Conservation (phyloP, 2,113 vertebrate genomes). For the Daboia siamensis region DNA sequence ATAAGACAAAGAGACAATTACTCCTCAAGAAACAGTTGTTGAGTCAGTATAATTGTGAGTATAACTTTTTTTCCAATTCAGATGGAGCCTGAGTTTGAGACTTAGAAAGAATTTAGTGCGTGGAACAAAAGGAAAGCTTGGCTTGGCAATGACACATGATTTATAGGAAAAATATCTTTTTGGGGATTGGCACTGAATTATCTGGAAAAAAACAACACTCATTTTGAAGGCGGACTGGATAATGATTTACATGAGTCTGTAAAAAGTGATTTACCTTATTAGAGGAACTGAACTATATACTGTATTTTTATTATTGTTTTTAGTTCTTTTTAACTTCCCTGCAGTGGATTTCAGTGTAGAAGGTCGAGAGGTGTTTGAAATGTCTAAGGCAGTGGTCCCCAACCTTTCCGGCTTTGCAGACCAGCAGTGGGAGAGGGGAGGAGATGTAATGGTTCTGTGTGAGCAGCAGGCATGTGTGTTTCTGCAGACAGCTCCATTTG, state of each 20-base stretch:
- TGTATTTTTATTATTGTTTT: not conserved
- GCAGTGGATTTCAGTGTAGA: not conserved
- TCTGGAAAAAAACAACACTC: not conserved
- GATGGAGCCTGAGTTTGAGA: not conserved
- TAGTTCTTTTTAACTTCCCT: not conserved
- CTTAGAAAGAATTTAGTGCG: not conserved
- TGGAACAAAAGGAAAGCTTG: not conserved
- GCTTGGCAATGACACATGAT: not conserved
- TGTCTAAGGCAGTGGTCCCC: not conserved
- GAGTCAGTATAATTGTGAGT: not conserved
- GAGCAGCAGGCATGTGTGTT: not conserved
- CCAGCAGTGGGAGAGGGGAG: not conserved
- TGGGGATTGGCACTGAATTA: not conserved
- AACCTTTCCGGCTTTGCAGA: not conserved
- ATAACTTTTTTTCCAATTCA: not conserved
- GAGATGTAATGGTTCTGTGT: not conserved
- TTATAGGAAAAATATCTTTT: not conserved
- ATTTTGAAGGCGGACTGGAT: not conserved
- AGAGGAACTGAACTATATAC: not conserved
- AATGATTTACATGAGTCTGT: not conserved
- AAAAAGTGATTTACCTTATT: not conserved
- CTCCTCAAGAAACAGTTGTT: not conserved
- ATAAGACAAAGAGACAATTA: not conserved
- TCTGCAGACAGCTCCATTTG: not conserved
- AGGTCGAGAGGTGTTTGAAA: not conserved